These are phyloP conservation scores for Ptychodera flava DNA, from an alignment of 35 echinoderm and acorn worm species.

Conservation along the genomic window DNA sequence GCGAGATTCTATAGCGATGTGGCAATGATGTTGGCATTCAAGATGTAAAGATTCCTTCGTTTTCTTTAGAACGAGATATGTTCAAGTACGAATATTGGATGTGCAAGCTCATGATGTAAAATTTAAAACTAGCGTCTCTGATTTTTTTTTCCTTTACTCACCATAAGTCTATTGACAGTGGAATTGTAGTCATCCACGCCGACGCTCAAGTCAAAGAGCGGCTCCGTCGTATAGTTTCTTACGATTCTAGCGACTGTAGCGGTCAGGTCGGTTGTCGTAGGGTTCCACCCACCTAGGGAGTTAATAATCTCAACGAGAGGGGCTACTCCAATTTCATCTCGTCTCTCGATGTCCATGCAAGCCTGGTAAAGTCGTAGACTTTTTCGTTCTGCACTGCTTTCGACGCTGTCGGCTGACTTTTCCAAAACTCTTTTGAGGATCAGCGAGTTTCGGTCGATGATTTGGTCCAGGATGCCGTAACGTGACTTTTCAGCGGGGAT, in stretches of 20 bases:
- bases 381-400: neutral
- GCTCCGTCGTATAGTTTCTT: neutral
- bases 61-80: too few relatives aligned
- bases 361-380: neutral
- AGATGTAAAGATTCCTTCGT: too few relatives aligned
- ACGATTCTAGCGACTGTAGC: neutral
- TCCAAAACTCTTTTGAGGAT: neutral
- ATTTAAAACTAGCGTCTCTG: too few relatives aligned
- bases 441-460: conserved; percentile 14
- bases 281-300: neutral
- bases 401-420: neutral
- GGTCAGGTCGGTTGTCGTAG: neutral
- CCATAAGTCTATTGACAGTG: neutral
- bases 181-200: neutral
- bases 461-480: conserved; percentile 35
- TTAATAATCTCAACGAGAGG: neutral
- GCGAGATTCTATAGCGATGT: too few relatives aligned
- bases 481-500: conserved; percentile 57
- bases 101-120: too few relatives aligned
- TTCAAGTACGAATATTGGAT: too few relatives aligned
- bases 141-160: too few relatives aligned
- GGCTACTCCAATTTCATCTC: neutral
- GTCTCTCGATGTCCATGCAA: neutral
- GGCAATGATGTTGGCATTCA: too few relatives aligned
- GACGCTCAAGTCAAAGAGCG: neutral